Conservation (phyloP, 2,888 invertebrate species). For the Cyrtodaria siliqua region DNA sequence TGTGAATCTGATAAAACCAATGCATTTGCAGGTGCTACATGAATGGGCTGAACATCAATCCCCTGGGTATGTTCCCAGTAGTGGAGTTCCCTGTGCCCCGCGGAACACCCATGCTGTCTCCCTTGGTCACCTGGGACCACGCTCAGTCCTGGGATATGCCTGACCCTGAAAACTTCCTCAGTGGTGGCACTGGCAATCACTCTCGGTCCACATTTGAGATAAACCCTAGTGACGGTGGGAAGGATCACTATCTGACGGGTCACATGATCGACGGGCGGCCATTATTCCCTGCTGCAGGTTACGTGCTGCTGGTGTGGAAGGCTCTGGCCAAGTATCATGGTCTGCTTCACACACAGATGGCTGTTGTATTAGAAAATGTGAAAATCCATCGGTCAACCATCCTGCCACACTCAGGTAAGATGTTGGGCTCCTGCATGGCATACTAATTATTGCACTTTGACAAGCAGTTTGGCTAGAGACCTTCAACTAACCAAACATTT, state of each 20-base stretch:
- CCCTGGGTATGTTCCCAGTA: constrained; percentile 91
- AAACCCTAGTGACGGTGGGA: constrained; percentile 62
- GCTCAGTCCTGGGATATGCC: constrained; percentile 91
- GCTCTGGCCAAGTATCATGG: constrained; percentile 85
- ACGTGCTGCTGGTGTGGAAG: constrained; percentile 88
- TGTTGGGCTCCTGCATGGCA: too few relatives aligned
- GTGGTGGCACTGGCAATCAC: constrained; percentile 67
- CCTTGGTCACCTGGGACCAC: constrained; percentile 95
- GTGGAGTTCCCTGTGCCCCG: constrained; percentile 92
- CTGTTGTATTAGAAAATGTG: constrained; percentile 95
- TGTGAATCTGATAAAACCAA: too few relatives aligned
- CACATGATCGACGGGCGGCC: constrained; percentile 95
- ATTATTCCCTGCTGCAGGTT: constrained; percentile 93
- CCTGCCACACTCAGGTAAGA: constrained; percentile 92
- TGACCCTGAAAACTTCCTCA: constrained; percentile 69
- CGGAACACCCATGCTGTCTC: constrained; percentile 94
- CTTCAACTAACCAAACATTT: too few relatives aligned
- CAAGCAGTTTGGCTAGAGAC: too few relatives aligned
- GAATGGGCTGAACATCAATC: constrained; percentile 92
- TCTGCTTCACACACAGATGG: constrained; percentile 89
- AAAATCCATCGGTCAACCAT: constrained; percentile 97
- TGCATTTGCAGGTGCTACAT: constrained; percentile 89
- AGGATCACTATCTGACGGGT: constrained; percentile 86
- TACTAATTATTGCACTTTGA: too few relatives aligned
- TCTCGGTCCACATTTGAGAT: constrained; percentile 75